Conservation (phyloP, 2,888 invertebrate species). For the Griposia aprilina region DNA sequence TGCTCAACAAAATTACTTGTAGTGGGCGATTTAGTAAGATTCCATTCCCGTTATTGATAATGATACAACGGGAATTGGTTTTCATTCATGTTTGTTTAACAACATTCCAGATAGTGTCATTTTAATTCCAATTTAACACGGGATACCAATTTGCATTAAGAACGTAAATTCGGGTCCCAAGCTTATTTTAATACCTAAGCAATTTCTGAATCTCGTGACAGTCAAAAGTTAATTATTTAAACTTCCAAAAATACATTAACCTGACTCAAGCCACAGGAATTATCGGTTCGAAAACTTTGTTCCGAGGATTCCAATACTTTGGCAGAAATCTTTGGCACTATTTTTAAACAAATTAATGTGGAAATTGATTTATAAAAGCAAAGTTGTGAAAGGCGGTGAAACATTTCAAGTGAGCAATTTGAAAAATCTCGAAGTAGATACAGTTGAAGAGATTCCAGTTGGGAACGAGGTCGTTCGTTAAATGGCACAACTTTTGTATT, state of each 20-base stretch:
- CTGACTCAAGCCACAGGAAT: constrained; percentile 11
- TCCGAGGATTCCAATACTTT: neutral
- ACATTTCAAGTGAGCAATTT: constrained; percentile 40
- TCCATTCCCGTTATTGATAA: constrained; percentile 55
- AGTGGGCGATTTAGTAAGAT: constrained; percentile 54
- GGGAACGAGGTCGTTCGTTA: constrained; percentile 34
- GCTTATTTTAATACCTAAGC: neutral
- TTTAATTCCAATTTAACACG: neutral
- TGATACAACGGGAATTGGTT: constrained; percentile 32
- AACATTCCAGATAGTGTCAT: neutral
- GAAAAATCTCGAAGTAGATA: constrained; percentile 25
- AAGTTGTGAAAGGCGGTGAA: constrained; percentile 36
- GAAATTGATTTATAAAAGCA: constrained; percentile 15
- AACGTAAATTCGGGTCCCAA: neutral
- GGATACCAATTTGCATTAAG: neutral
- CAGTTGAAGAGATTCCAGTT: constrained; percentile 22
- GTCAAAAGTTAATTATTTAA: constrained; percentile 11
- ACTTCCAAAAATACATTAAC: constrained; percentile 20
- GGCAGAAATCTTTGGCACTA: constrained; percentile 19
- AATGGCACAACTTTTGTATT: constrained; percentile 55
- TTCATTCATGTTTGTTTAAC: constrained; percentile 11
- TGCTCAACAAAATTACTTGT: constrained; percentile 72
- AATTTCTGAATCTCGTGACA: neutral
- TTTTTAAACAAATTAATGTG: constrained; percentile 20
- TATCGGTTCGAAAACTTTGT: constrained; percentile 22